These are phyloP conservation scores for Ondatra zibethicus DNA, from an alignment of 2,113 vertebrate species.

Conservation along the genomic window DNA sequence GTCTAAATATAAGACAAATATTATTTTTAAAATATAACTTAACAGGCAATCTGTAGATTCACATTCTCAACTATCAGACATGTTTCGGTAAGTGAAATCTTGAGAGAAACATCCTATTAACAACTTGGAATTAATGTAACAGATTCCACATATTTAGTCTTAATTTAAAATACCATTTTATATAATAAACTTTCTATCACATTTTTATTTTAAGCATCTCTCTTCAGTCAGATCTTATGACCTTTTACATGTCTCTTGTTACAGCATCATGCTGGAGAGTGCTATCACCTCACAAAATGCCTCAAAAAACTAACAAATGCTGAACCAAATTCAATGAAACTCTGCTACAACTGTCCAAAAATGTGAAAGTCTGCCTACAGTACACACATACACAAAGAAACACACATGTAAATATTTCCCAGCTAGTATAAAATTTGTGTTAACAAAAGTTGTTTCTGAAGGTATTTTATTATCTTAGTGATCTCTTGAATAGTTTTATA, in stretches of 20 bases:
- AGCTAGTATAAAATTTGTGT: neutral
- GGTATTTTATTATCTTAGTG: neutral
- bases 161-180: conserved; percentile 45
- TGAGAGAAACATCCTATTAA: neutral
- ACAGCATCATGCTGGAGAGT: neutral
- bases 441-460: neutral
- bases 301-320: neutral
- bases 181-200: neutral
- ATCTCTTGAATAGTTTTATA: neutral
- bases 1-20: neutral
- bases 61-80: neutral
- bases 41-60: neutral
- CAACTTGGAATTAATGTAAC: neutral
- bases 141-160: neutral
- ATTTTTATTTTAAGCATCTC: conserved; percentile 42
- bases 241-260: conserved; percentile 3
- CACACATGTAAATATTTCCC: neutral
- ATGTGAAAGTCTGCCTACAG: neutral
- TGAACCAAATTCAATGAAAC: neutral
- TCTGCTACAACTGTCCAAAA: neutral
- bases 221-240: neutral
- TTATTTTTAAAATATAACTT: neutral
- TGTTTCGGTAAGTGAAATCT: neutral
- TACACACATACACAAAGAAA: neutral
- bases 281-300: neutral